A percentile compares a stretch with the other conserved stretches of the same genome.
These are phyloP conservation scores for Eurytoma californica DNA, from an alignment of 2,888 invertebrate genomes.

Conservation along the genomic window DNA sequence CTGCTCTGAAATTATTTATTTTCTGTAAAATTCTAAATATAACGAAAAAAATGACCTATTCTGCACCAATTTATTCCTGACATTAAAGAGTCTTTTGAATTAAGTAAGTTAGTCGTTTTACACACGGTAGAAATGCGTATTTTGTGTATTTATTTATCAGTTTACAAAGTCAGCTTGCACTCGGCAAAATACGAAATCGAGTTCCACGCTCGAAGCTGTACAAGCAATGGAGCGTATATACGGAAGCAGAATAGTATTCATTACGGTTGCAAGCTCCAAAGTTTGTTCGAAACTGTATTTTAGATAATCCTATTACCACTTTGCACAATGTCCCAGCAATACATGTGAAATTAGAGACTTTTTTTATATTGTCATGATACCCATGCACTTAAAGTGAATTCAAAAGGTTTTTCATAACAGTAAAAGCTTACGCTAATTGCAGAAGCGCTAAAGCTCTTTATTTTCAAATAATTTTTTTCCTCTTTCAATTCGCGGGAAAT, in stretches of 20 bases:
- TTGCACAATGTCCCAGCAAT: constrained; percentile 18
- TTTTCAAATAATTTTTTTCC: neutral
- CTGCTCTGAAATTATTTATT: too few species aligned
- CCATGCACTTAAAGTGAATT: too few species aligned
- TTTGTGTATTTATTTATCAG: neutral
- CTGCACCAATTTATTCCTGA: too few species aligned
- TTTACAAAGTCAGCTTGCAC: neutral
- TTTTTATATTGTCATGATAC: neutral
- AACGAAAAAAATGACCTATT: too few species aligned
- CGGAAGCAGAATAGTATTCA: constrained; percentile 39
- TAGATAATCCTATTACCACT: constrained; percentile 39
- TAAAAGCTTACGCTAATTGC: too few species aligned
- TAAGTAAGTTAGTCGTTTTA: too few species aligned
- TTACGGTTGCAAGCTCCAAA: constrained; percentile 37
- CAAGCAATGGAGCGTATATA: constrained; percentile 30
- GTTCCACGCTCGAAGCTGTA: constrained; percentile 1
- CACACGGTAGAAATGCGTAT: neutral
- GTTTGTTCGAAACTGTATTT: constrained; percentile 37
- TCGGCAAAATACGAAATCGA: constrained; percentile 16
- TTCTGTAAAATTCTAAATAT: too few species aligned
- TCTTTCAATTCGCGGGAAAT: too few species aligned
- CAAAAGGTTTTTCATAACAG: too few species aligned
- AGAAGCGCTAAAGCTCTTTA: too few species aligned
- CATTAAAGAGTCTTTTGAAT: too few species aligned
- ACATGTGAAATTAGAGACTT: constrained; percentile 15